Conservation (phyloP, 2,888 invertebrate species). For the Scaptomyza cyrtandrae region DNA sequence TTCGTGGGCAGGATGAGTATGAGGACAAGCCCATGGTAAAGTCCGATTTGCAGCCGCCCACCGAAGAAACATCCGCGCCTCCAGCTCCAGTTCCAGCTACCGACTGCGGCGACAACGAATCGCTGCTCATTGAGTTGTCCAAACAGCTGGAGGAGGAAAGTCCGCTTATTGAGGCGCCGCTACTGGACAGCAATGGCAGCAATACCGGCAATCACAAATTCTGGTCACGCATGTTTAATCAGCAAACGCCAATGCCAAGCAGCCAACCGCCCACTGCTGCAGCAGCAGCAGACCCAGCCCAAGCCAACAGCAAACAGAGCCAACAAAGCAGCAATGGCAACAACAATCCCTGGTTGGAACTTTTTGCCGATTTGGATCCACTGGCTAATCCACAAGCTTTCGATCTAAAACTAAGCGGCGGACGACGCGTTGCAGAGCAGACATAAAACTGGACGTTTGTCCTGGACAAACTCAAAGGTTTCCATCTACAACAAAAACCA, state of each 20-base stretch:
- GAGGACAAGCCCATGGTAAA: constrained; percentile 55
- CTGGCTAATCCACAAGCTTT: constrained; percentile 82
- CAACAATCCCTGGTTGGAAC: constrained; percentile 79
- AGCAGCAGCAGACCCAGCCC: constrained; percentile 5
- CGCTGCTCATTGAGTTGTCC: constrained; percentile 70
- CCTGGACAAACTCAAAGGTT: constrained; percentile 34
- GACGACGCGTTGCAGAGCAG: constrained; percentile 77
- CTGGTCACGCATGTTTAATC: constrained; percentile 70
- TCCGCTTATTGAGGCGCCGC: constrained; percentile 54
- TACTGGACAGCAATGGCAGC: constrained; percentile 41
- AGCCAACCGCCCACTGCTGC: constrained; percentile 16
- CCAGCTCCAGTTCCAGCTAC: not conserved
- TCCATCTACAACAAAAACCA: constrained; percentile 21
- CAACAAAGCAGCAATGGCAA: constrained; percentile 35
- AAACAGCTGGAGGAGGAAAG: constrained; percentile 67
- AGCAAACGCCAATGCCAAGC: constrained; percentile 40
- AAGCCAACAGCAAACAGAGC: constrained; percentile 25
- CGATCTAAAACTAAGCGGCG: constrained; percentile 79
- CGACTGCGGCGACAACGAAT: constrained; percentile 58
- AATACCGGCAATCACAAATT: constrained; percentile 58
- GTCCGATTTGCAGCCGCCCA: constrained; percentile 11
- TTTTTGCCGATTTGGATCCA: constrained; percentile 82
- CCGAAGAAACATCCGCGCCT: constrained; percentile 22
- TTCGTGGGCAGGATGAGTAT: constrained; percentile 68
- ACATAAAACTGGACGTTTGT: constrained; percentile 65